Evolutionary conservation across 2,888 invertebrate genomes (phyloP), one percentile per base, ranked within the genome.

Genomic region (Ferrisia virgata): DNA sequence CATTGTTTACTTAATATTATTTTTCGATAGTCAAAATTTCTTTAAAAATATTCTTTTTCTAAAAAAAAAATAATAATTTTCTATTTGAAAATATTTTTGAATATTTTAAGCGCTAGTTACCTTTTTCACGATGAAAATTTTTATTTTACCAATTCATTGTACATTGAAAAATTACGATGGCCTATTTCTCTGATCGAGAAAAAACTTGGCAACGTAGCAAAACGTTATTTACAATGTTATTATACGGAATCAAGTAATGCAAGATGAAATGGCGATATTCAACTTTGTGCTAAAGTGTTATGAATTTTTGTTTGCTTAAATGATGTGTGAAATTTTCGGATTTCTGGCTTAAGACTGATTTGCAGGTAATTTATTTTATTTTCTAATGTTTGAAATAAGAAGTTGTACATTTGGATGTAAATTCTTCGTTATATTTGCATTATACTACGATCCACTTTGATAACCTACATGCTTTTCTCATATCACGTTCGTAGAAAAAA

Each of bases 321-420:
- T 72, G 33, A 72, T 72, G 36, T 33, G 72, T 72, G 33, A 33
- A 33, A 72, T n/a, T 33, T 33, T 72, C 72, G 15, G 18, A 72
- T 36, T 72, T 72, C 33, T 72, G 72, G 72, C 72, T 36, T 72
- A 72, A 72, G 72, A 72, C 72, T 72, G 72, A 72, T 72, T 72
- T 72, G 72, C 72, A 72, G 72, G 72, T 72, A 72, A 72, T 33
- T 72, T 33, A 33, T n/a, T 25, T 18, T n/a, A 18, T 72, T 2
- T 33, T 33, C 72, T 72, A n/a, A n/a, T 13, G 3, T 33, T 22
- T 33, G 6, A 31, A 33, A 72, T 33, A 33, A 33, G 13, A 13
- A n/a, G 6, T 8, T 33, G 33, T 33, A 18, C 9, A 33, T n/a
- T 33, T 33, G 28, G 5, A n/a, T n/a, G n/a, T 33, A 47, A 18